Conservation (phyloP, 2,797 vertebrate species). For the Catostomus latipinnis region DNA sequence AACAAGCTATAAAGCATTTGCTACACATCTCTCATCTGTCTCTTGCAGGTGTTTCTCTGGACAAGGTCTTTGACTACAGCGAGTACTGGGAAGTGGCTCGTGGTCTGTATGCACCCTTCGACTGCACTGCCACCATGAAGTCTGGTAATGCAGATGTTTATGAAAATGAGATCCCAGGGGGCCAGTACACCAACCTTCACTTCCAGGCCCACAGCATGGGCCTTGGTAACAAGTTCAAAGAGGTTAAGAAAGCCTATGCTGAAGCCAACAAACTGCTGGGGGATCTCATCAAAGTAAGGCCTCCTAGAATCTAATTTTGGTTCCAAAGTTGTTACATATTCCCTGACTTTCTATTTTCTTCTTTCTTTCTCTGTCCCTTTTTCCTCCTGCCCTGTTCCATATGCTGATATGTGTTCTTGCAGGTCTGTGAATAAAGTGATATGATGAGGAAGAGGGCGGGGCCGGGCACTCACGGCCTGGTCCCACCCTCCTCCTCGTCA, state of each 20-base stretch:
- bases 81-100: slow-evolving; percentile 96
- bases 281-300: slow-evolving; percentile 94
- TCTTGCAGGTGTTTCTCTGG: slow-evolving; percentile 84
- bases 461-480: too few species aligned
- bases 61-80: slow-evolving; percentile 94
- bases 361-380: neutral
- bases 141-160: slow-evolving; percentile 95
- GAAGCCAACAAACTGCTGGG: slow-evolving; percentile 96
- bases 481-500: too few species aligned
- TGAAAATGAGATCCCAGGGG: slow-evolving; percentile 97
- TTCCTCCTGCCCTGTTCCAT: neutral
- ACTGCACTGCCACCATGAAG: slow-evolving; percentile 99
- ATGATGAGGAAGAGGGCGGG: too few species aligned
- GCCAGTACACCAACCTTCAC: slow-evolving; percentile 99
- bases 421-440: slow-evolving; percentile 13
- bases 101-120: slow-evolving; percentile 91
- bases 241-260: slow-evolving; percentile 92
- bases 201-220: slow-evolving; percentile 97
- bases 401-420: slow-evolving; percentile 25
- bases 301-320: neutral
- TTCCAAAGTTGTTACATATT: too few species aligned
- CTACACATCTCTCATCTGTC: neutral
- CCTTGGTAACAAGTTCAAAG: slow-evolving; percentile 95
- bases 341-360: too few species aligned
- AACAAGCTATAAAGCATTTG: neutral